Percentiles rank a stretch among this genome's conserved stretches.
These are phyloP conservation scores for Hyles euphorbiae DNA, from an alignment of 1,140 invertebrate species.

Conservation along the genomic window DNA sequence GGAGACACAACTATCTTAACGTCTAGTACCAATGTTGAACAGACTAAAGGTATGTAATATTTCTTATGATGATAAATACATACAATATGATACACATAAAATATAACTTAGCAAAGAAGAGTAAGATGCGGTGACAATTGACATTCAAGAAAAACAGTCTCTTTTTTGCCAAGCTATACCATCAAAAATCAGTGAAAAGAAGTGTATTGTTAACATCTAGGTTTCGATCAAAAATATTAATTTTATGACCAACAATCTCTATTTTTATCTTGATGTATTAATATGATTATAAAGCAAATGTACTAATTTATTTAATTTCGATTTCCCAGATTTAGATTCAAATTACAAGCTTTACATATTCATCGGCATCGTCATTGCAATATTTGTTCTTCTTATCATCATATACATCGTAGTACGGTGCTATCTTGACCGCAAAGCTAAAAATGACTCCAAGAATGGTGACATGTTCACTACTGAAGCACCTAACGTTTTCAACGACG, in stretches of 20 bases:
- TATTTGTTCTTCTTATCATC: slow-evolving; percentile 41
- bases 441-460: slow-evolving; percentile 58
- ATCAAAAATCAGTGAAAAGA: too few relatives aligned
- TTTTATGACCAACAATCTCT: too few relatives aligned
- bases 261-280: too few relatives aligned
- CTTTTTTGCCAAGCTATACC: too few relatives aligned
- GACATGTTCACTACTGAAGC: slow-evolving; percentile 71
- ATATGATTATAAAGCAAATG: too few relatives aligned
- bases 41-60: slow-evolving; percentile 5
- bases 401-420: slow-evolving; percentile 43
- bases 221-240: too few relatives aligned
- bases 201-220: too few relatives aligned
- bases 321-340: slow-evolving; percentile 14
- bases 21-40: slow-evolving; percentile 9
- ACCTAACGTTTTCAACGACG: slow-evolving; percentile 69
- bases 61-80: too few relatives aligned
- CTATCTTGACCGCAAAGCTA: slow-evolving; percentile 39
- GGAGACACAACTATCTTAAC: slow-evolving; percentile 11
- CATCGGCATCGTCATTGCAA: slow-evolving; percentile 40
- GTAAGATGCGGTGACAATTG: too few relatives aligned
- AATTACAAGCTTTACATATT: slow-evolving; percentile 49
- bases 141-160: too few relatives aligned
- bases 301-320: background rate
- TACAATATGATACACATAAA: too few relatives aligned
- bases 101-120: too few relatives aligned